Base-by-base conservation (phyloP, 2,797 vertebrate genomes). In the Oreochromis mossambicus region DNA sequence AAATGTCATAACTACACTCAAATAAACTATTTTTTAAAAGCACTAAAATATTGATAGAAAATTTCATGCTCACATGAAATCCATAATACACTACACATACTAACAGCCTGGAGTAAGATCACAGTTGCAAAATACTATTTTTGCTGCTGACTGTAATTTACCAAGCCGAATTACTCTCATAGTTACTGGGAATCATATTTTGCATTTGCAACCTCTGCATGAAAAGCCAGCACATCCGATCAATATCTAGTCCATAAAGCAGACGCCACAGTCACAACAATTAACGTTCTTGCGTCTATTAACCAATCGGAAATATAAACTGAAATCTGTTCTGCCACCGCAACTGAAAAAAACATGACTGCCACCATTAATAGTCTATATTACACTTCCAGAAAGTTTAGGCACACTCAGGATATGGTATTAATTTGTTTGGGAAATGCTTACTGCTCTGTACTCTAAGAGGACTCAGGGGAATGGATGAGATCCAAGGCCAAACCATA, bases 341-440 rank as follows among this genome's bases (percentile, higher is more conserved):
- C 92, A 86, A 85, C 78, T 82, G 51, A 84, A 86, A 88, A 86
- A 87, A 87, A 88, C 86, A 82, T 79, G 85, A 88, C 89, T 73
- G 81, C 87, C 84, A 90, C 80, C 83, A 88, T 92, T 94, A 91
- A 88, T 86, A 92, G 90, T 88, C 92, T 88, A 88, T 88, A 92
- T 92, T 92, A 90, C 90, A 92, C 92, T 94, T 93, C 91, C 92
- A 94, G 92, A 94, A 95, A 94, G 92, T 94, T 95, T 92, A 93
- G 86, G 87, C 84, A 93, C 89, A 90, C 61, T 90, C 91, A 91
- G 92, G 87, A 89, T 91, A 78, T 88, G 79, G 91, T 89, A 91
- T 94, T 94, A 90, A 94, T 94, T 94, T 89, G 91, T 94, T 94
- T 94, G 92, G 92, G 92, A 93, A 94, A 92, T 91, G 92, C 92